These are phyloP conservation scores for Chironomus striatipennis DNA, from an alignment of 1,140 invertebrate species.

Conservation along the genomic window DNA sequence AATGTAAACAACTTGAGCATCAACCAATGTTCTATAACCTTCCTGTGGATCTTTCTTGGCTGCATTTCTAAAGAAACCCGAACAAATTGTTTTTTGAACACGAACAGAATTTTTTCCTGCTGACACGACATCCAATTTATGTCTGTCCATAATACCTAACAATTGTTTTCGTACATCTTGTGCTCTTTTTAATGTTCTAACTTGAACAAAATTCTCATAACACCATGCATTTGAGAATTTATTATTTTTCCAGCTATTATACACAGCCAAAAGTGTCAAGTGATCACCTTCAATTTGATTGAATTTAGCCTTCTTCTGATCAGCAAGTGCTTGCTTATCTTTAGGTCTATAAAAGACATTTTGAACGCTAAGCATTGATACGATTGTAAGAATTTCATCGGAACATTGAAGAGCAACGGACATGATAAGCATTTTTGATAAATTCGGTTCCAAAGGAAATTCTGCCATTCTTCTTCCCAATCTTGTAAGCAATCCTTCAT, in stretches of 20 bases:
- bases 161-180: conserved; percentile 98
- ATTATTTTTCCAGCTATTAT: conserved; percentile 99
- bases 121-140: conserved; percentile 95
- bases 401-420: conserved; percentile 96
- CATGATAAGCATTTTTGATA: conserved; percentile 98
- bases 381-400: conserved; percentile 98
- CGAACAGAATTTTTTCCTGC: conserved; percentile 97
- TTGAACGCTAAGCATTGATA: conserved; percentile 97
- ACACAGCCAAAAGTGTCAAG: conserved; percentile 95
- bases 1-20: conserved; percentile 97
- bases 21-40: conserved; percentile 93
- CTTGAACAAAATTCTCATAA: conserved; percentile 99
- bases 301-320: conserved; percentile 98
- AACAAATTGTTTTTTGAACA: conserved; percentile 94
- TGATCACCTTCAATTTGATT: conserved; percentile 99
- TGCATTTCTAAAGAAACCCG: conserved; percentile 97
- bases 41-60: conserved; percentile 42
- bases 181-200: conserved; percentile 89
- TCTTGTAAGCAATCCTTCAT: conserved; percentile 93
- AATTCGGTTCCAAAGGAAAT: conserved; percentile 96
- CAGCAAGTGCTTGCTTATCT: conserved; percentile 97
- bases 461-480: conserved; percentile 99
- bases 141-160: conserved; percentile 95
- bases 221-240: conserved; percentile 95
- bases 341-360: conserved; percentile 59